Base-by-base conservation (phyloP, 1,140 invertebrate genomes). In the Scaptomyza pallida region DNA sequence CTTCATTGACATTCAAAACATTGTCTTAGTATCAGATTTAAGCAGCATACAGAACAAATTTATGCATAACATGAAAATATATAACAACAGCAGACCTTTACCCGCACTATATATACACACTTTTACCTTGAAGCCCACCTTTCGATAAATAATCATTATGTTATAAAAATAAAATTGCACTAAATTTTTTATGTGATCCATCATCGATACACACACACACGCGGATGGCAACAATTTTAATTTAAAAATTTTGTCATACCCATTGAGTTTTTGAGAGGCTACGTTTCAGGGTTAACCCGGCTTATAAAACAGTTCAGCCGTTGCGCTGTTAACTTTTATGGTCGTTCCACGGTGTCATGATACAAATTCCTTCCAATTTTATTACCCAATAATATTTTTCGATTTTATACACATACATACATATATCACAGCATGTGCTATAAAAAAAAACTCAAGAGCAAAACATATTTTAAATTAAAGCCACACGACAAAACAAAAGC, bases 151-250 rank as follows among this genome's bases (percentile, higher is more conserved):
- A 75, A 75, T 72, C 82, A 76, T 82, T 76, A 78, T 68, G 78
- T 64, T 71, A 74, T 88, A 88, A 86, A 86, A 75, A 56, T 47
- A 57, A 77, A 59, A 88, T 67, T 60, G 40, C 72, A 88, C 75
- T 88, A 89, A 88, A 88, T 75, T 89, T 88, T 86, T 88, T 83
- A 82, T 86, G 86, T 65, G 72, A 89, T 75, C 78, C 83, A 88
- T 89, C 83, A 88, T 82, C 64, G 78, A 64, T 78, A 82, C 16
- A 37, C 17, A 50, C 57, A 52, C 43, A 52, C 35, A 15, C n/a
- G 8, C 33, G 33, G 8, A 23, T 44, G 23, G 19, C 35, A 52
- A 62, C 74, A 72, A 75, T 82, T 89, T 89, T 88, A 88, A 89
- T 82, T 88, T 89, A 82, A 88, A 86, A 86, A 72, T 82, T 72